These are phyloP conservation scores for Protomyctophum bolini DNA, from an alignment of 2,113 vertebrate species.

Conservation along the genomic window DNA sequence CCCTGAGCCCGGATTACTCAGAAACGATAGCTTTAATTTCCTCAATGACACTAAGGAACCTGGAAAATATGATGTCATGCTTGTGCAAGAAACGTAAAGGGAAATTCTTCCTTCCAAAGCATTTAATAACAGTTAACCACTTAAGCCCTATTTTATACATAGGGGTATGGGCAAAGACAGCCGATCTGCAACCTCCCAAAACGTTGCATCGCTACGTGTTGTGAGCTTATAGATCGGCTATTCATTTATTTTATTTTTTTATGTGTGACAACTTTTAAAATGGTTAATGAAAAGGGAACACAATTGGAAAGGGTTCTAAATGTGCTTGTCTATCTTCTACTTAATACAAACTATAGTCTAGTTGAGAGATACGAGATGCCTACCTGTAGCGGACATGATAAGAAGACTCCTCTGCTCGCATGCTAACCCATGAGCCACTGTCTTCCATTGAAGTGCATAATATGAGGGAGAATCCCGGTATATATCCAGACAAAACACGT, in stretches of 20 bases:
- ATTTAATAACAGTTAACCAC: no score
- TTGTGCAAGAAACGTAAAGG: neutral
- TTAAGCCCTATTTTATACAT: no score
- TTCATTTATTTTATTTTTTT: neutral
- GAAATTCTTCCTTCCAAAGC: no score
- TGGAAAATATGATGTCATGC: neutral
- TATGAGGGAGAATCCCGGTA: slow-evolving; percentile 77
- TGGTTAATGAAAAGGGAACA: neutral
- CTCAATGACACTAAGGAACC: neutral
- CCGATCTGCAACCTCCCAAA: no score
- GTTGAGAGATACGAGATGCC: slow-evolving; percentile 60
- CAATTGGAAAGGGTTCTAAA: neutral
- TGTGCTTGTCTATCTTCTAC: neutral
- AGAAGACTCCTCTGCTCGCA: slow-evolving; percentile 84
- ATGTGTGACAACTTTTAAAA: no score
- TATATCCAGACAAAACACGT: slow-evolving; percentile 68
- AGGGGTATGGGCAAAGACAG: no score
- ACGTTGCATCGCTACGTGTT: no score
- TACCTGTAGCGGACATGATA: slow-evolving; percentile 98
- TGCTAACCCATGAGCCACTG: slow-evolving; percentile 83
- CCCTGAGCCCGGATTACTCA: neutral
- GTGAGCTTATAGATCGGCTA: neutral
- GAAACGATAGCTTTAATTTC: neutral
- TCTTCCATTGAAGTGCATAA: slow-evolving; percentile 91
- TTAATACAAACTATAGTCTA: slow-evolving; percentile 3